Base-by-base conservation (phyloP, 2,888 invertebrate genomes). In the Cantharis flavilabris region DNA sequence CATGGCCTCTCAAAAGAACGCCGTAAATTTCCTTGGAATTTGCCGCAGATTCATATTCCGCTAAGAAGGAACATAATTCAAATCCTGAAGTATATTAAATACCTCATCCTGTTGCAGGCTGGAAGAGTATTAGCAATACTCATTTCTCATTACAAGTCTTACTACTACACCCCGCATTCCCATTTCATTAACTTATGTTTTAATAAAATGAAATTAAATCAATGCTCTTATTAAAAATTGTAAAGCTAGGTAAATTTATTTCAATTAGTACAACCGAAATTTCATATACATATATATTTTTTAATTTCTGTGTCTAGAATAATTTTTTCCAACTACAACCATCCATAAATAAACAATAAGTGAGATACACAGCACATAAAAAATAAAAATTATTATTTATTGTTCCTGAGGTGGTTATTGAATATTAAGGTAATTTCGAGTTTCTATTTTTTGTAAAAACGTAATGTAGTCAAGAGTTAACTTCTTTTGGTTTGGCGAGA, bases 31-130 rank as follows among this genome's bases (percentile, higher is more conserved):
- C 72, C 71, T 73, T 20, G 73, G 72, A 78, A 78, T 78, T 76
- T 72, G 71, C 78, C 76, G 71, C 78, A 76, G 76, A 78, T 76
- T 76, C 76, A 80, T 81, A 81, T 81, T 80, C 78, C 77, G 71
- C 71, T 75, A 81, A 80, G 78, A 80, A 78, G 75, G 78, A 65
- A 76, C 80, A 81, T 81, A 80, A 81, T 81, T 81, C 80, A 80
- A 76, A 74, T 77, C 80, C 71, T 80, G 79, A 80, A 79, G 81
- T 81, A 80, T 81, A 81, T 80, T 81, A 81, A 81, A 81, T 80
- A 79, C 79, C 76, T 77, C 76, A 77, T 76, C 76, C 79, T 80
- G 76, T 75, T 75, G 64, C 70, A 76, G 67, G 69, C 67, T 76
- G 33, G 70, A 63, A 62, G 69, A 72, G 76, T 79, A 63, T 72